A percentile compares a stretch with the other conserved stretches of the same genome.
These are phyloP conservation scores for Volucella inflata DNA, from an alignment of 2,888 invertebrate genomes.

Conservation along the genomic window DNA sequence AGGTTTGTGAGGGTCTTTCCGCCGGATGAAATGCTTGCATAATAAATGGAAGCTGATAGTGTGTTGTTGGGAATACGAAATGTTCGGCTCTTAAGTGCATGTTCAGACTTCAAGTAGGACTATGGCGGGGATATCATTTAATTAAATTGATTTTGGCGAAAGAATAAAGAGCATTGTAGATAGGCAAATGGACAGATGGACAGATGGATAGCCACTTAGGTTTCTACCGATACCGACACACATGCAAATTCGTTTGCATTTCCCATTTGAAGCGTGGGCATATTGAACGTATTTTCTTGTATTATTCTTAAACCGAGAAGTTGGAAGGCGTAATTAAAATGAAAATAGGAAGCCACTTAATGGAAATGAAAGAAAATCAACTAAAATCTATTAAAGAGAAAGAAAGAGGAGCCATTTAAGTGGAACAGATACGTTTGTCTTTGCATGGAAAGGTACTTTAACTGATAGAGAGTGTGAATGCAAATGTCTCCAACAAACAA, in stretches of 20 bases:
- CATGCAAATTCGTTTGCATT: slow-evolving; percentile 34
- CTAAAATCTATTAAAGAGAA: background rate
- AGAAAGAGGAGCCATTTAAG: background rate
- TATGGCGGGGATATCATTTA: slow-evolving; percentile 55
- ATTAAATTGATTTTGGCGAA: slow-evolving; percentile 66
- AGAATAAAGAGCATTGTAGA: slow-evolving; percentile 24
- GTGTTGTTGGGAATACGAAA: slow-evolving; percentile 52
- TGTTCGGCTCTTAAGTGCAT: slow-evolving; percentile 61
- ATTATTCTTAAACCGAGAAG: slow-evolving; percentile 10
- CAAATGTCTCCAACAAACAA: too few species aligned
- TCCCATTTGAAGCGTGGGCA: slow-evolving; percentile 40
- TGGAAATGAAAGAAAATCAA: background rate
- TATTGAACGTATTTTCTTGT: slow-evolving; percentile 16
- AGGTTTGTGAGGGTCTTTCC: slow-evolving; percentile 23
- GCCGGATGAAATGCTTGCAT: slow-evolving; percentile 40
- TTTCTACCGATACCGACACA: slow-evolving; percentile 39
- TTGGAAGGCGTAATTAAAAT: slow-evolving; percentile 47
- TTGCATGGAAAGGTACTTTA: too few species aligned
- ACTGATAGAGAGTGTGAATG: too few species aligned
- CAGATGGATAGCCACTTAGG: slow-evolving; percentile 26
- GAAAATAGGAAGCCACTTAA: slow-evolving; percentile 13
- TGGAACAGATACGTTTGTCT: too few species aligned
- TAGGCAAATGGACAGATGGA: slow-evolving; percentile 47
- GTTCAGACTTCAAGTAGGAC: slow-evolving; percentile 46
- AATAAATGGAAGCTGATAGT: slow-evolving; percentile 69